A percentile compares a stretch with the other conserved stretches of the same genome.
Evolutionary conservation across 2,888 invertebrate species (phyloP).

Genomic region (Noctua janthe): DNA sequence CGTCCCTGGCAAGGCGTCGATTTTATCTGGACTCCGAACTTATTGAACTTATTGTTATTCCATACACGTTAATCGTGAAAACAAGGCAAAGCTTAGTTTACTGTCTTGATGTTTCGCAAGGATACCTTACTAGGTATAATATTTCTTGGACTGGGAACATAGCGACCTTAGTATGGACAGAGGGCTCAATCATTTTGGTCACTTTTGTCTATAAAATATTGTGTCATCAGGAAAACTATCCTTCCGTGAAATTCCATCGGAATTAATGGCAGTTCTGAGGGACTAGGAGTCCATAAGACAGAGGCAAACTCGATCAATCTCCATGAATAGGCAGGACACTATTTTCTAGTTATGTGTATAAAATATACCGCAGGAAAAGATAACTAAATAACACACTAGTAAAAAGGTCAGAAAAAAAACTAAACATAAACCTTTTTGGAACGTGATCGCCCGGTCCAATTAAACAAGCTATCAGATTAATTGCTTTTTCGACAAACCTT

Average conservation of each 20-base stretch:
- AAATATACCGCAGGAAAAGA: neutral
- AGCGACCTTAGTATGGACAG: neutral
- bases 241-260: conserved; percentile 36
- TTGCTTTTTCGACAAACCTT: conserved; percentile 32
- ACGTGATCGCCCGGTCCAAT: conserved; percentile 36
- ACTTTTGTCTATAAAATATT: conserved; percentile 22
- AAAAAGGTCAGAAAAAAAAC: neutral
- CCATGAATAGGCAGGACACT: neutral
- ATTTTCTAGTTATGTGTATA: neutral
- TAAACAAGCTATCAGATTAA: conserved; percentile 48
- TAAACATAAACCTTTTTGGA: conserved; percentile 19
- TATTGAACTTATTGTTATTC: neutral
- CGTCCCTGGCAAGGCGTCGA: neutral
- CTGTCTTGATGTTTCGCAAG: neutral
- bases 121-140: neutral
- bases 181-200: neutral
- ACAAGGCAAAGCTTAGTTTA: neutral
- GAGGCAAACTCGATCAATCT: neutral
- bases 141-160: neutral
- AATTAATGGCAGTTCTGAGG: conserved; percentile 1
- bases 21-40: neutral
- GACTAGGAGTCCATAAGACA: conserved; percentile 17
- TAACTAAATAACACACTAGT: neutral
- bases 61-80: neutral
- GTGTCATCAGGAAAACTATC: conserved; percentile 19